Evolutionary conservation across 1,140 invertebrate species (phyloP).

Genomic region (Micrasema longulum): DNA sequence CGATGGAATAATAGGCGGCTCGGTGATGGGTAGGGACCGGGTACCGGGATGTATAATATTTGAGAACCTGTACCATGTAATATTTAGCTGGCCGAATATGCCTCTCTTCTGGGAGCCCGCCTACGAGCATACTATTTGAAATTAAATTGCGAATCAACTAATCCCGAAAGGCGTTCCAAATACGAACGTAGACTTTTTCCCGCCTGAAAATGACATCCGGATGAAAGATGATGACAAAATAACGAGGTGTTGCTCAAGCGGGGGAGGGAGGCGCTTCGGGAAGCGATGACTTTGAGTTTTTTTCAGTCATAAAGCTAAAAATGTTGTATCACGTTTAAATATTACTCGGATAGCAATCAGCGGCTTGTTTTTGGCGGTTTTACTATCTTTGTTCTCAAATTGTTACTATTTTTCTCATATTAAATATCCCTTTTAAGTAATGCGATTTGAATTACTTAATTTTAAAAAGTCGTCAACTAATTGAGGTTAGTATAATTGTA

Average conservation of each 20-base stretch:
- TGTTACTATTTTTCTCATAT: no score
- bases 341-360: constrained; percentile 44
- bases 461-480: no score
- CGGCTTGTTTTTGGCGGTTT: no score
- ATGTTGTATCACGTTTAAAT: constrained; percentile 49
- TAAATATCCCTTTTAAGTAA: no score
- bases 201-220: constrained; percentile 59
- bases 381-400: no score
- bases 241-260: constrained; percentile 50
- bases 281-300: constrained; percentile 49
- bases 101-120: not conserved
- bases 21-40: not conserved
- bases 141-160: constrained; percentile 55
- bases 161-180: constrained; percentile 54
- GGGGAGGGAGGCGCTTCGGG: constrained; percentile 25
- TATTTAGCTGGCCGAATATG: no score
- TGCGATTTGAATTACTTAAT: no score
- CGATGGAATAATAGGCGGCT: constrained; percentile 35
- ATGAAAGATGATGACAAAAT: constrained; percentile 59
- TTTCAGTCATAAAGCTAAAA: constrained; percentile 44
- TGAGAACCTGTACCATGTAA: no score
- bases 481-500: no score
- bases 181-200: constrained; percentile 53
- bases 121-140: constrained; percentile 47
- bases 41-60: not conserved